Conservation (phyloP, 1,140 invertebrate species). For the Bacillus rossius region DNA sequence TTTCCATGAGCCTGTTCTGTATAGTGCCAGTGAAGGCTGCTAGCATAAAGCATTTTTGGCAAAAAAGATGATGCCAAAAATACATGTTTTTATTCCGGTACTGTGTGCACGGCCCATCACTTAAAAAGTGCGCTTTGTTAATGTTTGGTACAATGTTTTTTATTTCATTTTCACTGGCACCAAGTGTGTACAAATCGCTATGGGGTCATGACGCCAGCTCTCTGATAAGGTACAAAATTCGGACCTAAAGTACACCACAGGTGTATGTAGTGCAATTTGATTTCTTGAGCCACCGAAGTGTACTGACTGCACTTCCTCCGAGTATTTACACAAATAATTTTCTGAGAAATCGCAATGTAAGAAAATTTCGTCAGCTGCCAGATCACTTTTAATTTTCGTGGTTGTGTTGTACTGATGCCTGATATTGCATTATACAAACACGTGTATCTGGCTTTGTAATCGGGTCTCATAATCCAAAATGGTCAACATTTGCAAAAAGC, state of each 20-base stretch:
- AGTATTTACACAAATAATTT: conserved; percentile 15
- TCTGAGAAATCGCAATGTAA: conserved; percentile 13
- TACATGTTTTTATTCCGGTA: neutral
- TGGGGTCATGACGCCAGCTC: conserved; percentile 19
- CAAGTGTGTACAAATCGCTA: conserved; percentile 21
- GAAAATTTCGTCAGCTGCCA: conserved; percentile 2
- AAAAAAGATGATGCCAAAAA: neutral
- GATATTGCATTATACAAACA: neutral
- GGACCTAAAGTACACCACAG: neutral
- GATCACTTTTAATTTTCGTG: conserved; percentile 3
- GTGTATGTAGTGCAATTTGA: conserved; percentile 13
- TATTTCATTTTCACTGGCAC: conserved; percentile 7
- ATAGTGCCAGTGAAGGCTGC: neutral
- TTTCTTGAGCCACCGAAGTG: conserved; percentile 16
- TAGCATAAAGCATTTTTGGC: neutral
- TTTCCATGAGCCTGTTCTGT: neutral
- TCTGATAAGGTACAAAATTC: conserved; percentile 21
- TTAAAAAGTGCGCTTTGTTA: neutral
- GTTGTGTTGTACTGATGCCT: conserved; percentile 1
- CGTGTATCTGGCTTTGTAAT: conserved; percentile 1
- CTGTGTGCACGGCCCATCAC: neutral
- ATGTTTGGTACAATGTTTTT: neutral
- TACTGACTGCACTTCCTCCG: conserved; percentile 12
- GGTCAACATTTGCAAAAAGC: neutral
- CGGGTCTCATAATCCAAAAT: neutral